phyloP scores from a whole-genome alignment of 2,113 vertebrate genomes.

The Eidolon helvum region DNA sequence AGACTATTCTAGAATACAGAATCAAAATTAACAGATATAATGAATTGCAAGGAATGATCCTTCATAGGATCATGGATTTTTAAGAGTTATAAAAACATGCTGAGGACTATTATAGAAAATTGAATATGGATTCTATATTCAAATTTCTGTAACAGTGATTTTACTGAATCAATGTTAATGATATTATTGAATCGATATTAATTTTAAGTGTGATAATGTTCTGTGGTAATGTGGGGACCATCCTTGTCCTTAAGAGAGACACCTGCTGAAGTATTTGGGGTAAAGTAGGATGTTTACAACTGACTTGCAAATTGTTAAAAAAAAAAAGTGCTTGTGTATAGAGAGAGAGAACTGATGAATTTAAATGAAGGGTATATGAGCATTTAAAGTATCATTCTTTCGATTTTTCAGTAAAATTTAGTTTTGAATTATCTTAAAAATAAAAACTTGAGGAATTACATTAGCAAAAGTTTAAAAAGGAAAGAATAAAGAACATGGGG shows the following conservation, averaged over 20 bases:
- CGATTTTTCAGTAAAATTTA: not conserved
- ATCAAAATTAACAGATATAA: not conserved
- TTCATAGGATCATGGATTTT: not conserved
- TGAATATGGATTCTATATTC: not conserved
- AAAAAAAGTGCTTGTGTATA: not conserved
- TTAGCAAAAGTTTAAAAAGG: not conserved
- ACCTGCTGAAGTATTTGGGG: not conserved
- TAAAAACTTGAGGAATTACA: not conserved
- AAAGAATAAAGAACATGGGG: not conserved
- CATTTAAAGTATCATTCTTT: not conserved
- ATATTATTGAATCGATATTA: not conserved
- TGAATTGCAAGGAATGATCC: not conserved
- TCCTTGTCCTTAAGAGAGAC: not conserved
- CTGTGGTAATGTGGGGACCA: not conserved
- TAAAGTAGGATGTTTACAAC: not conserved
- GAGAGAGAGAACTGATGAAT: not conserved
- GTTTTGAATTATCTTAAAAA: not conserved
- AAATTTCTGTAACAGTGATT: not conserved
- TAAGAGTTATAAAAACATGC: not conserved
- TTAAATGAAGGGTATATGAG: not conserved
- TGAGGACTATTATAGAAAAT: not conserved
- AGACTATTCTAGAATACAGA: not conserved
- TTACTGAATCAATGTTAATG: too few species aligned
- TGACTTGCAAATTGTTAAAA: not conserved
- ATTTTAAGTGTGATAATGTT: not conserved